Evolutionary conservation across 1,140 invertebrate species (phyloP).

Genomic region (Galleria mellonella): DNA sequence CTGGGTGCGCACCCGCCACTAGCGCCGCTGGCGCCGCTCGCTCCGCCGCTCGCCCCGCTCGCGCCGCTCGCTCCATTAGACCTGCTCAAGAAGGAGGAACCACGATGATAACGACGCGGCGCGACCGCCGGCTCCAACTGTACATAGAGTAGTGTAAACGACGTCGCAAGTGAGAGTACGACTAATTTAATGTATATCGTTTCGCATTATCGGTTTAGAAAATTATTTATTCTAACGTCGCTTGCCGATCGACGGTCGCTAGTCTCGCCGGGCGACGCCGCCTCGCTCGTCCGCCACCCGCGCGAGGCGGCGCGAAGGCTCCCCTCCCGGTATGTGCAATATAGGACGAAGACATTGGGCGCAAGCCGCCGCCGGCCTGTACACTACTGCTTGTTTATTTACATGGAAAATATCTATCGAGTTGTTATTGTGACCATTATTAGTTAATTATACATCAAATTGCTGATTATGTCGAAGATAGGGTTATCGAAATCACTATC

Average conservation of each 20-base stretch:
- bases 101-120: conserved; percentile 69
- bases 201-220: conserved; percentile 60
- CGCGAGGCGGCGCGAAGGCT: conserved; percentile 16
- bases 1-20: conserved; percentile 23
- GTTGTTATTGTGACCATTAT: conserved; percentile 72
- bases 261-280: conserved; percentile 11
- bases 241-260: conserved; percentile 33
- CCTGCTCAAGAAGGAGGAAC: conserved; percentile 72
- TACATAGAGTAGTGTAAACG: conserved; percentile 46
- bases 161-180: conserved; percentile 44
- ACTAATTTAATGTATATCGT: conserved; percentile 46
- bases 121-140: conserved; percentile 35
- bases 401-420: conserved; percentile 70
- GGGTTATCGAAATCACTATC: conserved; percentile 64
- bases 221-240: conserved; percentile 69
- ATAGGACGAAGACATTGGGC: conserved; percentile 34
- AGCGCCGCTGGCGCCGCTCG: conserved; percentile 38
- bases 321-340: conserved; percentile 32
- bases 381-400: conserved; percentile 72
- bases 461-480: conserved; percentile 66
- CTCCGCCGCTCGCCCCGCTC: conserved; percentile 42
- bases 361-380: conserved; percentile 41
- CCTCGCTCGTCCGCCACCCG: conserved; percentile 12
- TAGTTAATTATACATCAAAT: conserved; percentile 73
- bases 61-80: conserved; percentile 58